Evolutionary conservation across 2,797 vertebrate genomes (phyloP).

Genomic region (Oreonectes daqikongensis): DNA sequence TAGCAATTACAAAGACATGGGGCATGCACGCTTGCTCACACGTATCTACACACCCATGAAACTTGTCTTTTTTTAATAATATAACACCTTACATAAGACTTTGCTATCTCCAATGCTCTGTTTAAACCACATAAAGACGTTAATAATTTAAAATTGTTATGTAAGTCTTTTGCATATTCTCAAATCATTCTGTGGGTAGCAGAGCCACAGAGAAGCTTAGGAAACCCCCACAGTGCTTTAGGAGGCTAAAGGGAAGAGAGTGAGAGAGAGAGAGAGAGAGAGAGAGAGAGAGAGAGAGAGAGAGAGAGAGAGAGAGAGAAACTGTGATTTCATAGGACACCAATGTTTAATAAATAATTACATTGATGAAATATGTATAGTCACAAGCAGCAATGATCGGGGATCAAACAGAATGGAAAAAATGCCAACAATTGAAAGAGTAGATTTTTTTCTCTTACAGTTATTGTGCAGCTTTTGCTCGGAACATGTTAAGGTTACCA

Average conservation of each 20-base stretch:
- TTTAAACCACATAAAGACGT: conserved; percentile 78
- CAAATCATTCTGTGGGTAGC: conserved; percentile 66
- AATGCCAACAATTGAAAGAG: no score
- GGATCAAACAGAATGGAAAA: neutral
- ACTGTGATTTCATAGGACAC: neutral
- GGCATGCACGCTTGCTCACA: conserved; percentile 60
- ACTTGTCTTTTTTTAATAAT: conserved; percentile 78
- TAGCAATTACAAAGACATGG: conserved; percentile 78
- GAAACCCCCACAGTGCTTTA: conserved; percentile 51
- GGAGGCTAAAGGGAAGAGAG: conserved; percentile 26
- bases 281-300: conserved; percentile 11
- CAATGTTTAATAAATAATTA: neutral
- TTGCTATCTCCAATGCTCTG: conserved; percentile 75
- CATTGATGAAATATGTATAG: neutral
- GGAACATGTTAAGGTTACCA: no score
- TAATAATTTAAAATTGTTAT: conserved; percentile 79
- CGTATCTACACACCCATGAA: conserved; percentile 65
- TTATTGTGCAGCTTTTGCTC: no score
- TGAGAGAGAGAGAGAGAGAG: conserved; percentile 31
- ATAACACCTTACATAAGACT: conserved; percentile 77
- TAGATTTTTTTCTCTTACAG: no score
- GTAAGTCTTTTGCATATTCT: conserved; percentile 79
- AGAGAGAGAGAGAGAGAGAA: conserved; percentile 5
- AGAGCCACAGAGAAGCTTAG: conserved; percentile 59
- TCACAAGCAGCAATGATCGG: neutral